Evolutionary conservation across 2,113 vertebrate species (phyloP).

Genomic region (Xenus cinereus): DNA sequence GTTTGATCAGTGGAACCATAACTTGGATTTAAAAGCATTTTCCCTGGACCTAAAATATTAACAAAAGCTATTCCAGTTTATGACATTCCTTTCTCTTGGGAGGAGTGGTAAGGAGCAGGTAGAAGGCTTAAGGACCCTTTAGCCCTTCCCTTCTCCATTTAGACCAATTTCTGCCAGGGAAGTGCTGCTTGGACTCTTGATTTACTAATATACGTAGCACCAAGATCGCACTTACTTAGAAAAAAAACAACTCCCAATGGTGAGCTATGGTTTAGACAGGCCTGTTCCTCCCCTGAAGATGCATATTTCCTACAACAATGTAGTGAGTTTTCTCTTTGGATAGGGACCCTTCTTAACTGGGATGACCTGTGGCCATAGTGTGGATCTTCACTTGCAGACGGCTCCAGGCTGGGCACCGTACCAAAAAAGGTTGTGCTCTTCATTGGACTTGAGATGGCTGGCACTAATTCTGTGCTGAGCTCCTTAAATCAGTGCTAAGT

Average conservation of each 20-base stretch:
- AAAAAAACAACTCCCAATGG: background rate
- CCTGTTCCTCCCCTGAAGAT: background rate
- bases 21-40: background rate
- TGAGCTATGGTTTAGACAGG: background rate
- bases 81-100: background rate
- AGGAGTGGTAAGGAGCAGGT: background rate
- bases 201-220: background rate
- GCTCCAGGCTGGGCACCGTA: background rate
- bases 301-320: background rate
- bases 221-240: background rate
- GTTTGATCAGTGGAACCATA: background rate
- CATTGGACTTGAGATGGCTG: background rate
- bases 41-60: background rate
- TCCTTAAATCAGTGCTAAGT: background rate
- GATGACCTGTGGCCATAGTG: background rate
- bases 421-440: background rate
- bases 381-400: background rate
- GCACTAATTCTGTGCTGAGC: background rate
- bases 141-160: background rate
- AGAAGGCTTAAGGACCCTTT: background rate
- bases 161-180: background rate
- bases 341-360: background rate
- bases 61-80: background rate
- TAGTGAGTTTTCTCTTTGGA: background rate
- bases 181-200: rapidly evolving